phyloP scores from a whole-genome alignment of 2,113 vertebrate species.

The Abramis brama region DNA sequence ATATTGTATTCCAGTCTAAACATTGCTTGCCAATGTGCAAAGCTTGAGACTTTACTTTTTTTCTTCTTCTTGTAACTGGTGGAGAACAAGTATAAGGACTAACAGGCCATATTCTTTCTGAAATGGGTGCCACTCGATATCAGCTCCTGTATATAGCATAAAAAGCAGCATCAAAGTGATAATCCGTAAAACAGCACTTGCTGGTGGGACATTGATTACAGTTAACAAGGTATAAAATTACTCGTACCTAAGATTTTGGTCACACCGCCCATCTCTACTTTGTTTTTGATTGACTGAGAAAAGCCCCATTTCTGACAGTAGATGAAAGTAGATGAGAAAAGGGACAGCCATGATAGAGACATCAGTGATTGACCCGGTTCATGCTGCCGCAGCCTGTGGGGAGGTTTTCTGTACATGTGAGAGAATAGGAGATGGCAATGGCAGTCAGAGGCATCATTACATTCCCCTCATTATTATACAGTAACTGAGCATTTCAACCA shows the following conservation, averaged over 20 bases:
- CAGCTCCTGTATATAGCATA: background rate
- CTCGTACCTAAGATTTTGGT: background rate
- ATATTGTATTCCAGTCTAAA: constrained; percentile 7
- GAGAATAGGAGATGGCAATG: constrained; percentile 47
- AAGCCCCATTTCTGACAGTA: constrained; percentile 26
- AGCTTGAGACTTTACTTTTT: background rate
- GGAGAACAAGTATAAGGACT: background rate
- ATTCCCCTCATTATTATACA: constrained; percentile 39
- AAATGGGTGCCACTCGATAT: background rate
- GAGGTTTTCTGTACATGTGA: constrained; percentile 47
- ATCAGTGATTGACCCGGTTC: constrained; percentile 50
- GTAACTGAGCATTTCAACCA: constrained; percentile 38
- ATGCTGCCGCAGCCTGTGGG: constrained; percentile 27
- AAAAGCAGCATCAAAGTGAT: background rate
- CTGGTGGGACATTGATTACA: background rate
- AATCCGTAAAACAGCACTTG: background rate
- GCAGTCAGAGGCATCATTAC: constrained; percentile 46
- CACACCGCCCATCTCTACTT: background rate
- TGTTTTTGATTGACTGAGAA: constrained; percentile 20
- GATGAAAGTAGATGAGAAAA: constrained; percentile 27
- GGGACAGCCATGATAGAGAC: constrained; percentile 51
- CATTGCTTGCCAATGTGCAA: background rate
- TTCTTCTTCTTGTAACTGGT: background rate
- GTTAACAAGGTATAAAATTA: background rate
- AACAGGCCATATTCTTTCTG: background rate